phyloP scores from a whole-genome alignment of 2,888 invertebrate genomes.

The Thyatira batis region DNA sequence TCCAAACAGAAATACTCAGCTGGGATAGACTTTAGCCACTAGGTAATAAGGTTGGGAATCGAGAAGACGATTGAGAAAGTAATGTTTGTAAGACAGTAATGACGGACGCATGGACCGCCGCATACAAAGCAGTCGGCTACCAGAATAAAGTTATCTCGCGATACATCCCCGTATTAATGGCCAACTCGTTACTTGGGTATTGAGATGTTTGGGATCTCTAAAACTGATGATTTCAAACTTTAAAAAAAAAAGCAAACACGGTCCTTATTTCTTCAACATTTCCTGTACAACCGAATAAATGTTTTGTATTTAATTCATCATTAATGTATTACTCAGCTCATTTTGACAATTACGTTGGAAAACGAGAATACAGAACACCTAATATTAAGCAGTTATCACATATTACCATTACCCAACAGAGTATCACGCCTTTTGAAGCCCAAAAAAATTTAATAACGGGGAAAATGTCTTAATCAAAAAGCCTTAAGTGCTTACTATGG shows the following conservation, averaged over 20 bases:
- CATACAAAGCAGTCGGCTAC: conserved; percentile 82
- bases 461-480: no score
- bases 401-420: no score
- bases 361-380: no score
- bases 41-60: conserved; percentile 40
- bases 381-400: no score
- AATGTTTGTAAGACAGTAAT: conserved; percentile 64
- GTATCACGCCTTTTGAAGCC: no score
- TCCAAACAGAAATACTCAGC: conserved; percentile 37
- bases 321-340: no score
- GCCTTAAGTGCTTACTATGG: no score
- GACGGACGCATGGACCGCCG: conserved; percentile 78
- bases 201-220: conserved; percentile 75
- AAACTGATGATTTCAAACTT: conserved; percentile 63
- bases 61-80: conserved; percentile 14
- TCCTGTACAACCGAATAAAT: neutral
- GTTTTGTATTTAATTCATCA: no score
- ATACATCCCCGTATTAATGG: conserved; percentile 82
- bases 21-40: conserved; percentile 25
- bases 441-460: no score
- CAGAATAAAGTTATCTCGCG: conserved; percentile 82
- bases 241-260: conserved; percentile 42
- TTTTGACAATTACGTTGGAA: no score
- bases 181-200: conserved; percentile 81
- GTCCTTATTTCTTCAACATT: neutral